Conservation (phyloP, 2,113 vertebrate species). For the Colinus virginianus region DNA sequence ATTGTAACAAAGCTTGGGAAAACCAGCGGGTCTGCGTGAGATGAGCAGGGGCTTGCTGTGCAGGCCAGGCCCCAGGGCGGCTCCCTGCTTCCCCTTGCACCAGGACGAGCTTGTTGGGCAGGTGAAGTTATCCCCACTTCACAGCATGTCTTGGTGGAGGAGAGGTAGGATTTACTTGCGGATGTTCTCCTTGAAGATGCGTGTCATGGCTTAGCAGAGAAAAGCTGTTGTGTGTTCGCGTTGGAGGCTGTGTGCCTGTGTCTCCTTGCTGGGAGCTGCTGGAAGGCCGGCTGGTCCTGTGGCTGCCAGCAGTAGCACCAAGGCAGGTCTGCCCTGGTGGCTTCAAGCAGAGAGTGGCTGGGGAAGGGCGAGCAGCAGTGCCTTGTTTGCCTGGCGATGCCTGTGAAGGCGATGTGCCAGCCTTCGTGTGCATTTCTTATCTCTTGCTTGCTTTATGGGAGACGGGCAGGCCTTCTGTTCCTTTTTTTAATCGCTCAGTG, state of each 20-base stretch:
- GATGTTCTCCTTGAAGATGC: neutral
- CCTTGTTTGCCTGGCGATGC: neutral
- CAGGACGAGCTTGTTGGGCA: neutral
- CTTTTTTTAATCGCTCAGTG: neutral
- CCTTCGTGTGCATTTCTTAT: fast-evolving
- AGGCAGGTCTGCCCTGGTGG: neutral
- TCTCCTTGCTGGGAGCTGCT: neutral
- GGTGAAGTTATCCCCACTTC: neutral
- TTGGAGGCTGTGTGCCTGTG: neutral
- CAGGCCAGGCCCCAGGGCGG: neutral
- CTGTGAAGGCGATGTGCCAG: neutral
- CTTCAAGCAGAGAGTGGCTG: fast-evolving
- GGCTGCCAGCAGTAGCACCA: neutral
- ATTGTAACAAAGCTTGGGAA: neutral
- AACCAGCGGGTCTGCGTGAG: neutral
- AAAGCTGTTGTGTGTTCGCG: neutral
- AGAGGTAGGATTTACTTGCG: neutral
- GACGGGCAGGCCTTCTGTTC: neutral
- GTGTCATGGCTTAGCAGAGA: neutral
- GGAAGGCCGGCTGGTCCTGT: neutral
- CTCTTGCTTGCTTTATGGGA: neutral
- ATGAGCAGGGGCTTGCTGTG: neutral
- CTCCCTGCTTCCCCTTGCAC: no score
- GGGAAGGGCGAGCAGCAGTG: neutral
- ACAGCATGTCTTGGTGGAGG: neutral